Percentiles rank a stretch among this genome's conserved stretches.
These are phyloP conservation scores for Nasonia giraulti DNA, from an alignment of 1,140 invertebrate genomes.

Conservation along the genomic window DNA sequence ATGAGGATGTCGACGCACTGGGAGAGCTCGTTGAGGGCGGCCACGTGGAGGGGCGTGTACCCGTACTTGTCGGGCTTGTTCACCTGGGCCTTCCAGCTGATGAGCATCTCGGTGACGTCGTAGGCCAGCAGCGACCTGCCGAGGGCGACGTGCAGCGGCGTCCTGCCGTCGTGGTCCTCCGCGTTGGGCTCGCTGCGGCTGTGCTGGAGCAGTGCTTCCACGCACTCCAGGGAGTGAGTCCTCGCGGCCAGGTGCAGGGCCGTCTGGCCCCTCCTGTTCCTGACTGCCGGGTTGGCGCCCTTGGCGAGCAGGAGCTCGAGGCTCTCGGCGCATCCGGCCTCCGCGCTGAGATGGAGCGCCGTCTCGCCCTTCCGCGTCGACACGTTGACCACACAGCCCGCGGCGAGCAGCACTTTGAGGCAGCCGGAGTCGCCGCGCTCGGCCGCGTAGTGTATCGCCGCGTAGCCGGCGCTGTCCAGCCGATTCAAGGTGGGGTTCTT, in stretches of 20 bases:
- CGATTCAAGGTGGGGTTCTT: slow-evolving; percentile 82
- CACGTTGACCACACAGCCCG: slow-evolving; percentile 76
- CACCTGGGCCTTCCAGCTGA: slow-evolving; percentile 86
- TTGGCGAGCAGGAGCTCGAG: slow-evolving; percentile 82
- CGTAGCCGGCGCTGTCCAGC: slow-evolving; percentile 81
- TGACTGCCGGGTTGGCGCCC: slow-evolving; percentile 81
- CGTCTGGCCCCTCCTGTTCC: slow-evolving; percentile 85
- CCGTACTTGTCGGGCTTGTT: slow-evolving; percentile 91
- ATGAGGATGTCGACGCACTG: slow-evolving; percentile 88
- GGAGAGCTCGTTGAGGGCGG: slow-evolving; percentile 88
- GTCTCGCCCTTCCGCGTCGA: slow-evolving; percentile 80
- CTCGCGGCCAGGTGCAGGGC: slow-evolving; percentile 85
- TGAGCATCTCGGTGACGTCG: slow-evolving; percentile 83
- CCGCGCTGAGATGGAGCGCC: slow-evolving; percentile 86
- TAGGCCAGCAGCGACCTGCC: slow-evolving; percentile 84
- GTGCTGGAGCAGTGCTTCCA: slow-evolving; percentile 83
- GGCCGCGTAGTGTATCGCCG: slow-evolving; percentile 85
- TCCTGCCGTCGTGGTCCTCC: slow-evolving; percentile 85
- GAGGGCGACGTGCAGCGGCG: slow-evolving; percentile 85
- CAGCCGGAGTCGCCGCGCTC: slow-evolving; percentile 83
- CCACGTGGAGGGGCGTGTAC: slow-evolving; percentile 91
- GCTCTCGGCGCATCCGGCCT: slow-evolving; percentile 84
- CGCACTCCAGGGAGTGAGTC: slow-evolving; percentile 85
- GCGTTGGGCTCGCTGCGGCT: slow-evolving; percentile 83
- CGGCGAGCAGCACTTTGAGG: slow-evolving; percentile 80